These are phyloP conservation scores for Todiramphus chloris DNA, from an alignment of 2,113 vertebrate species.

Conservation along the genomic window DNA sequence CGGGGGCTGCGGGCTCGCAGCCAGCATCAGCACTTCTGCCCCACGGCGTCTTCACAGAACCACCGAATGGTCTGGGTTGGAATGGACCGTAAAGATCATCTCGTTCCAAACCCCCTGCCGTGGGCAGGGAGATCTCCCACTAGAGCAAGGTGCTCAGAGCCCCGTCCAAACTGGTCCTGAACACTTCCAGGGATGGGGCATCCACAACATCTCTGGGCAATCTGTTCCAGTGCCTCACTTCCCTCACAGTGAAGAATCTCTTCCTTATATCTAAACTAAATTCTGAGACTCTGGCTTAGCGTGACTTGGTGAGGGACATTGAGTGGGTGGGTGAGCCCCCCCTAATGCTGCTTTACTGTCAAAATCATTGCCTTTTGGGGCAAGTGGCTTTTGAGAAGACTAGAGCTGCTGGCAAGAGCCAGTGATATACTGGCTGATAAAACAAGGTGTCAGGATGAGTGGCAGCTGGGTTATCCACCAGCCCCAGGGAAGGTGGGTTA, in stretches of 20 bases:
- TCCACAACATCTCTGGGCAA: background rate
- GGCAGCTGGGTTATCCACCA: background rate
- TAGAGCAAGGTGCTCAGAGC: background rate
- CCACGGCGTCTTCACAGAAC: background rate
- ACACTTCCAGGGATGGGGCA: background rate
- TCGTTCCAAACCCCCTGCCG: background rate
- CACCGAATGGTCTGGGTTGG: background rate
- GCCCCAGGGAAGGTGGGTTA: background rate
- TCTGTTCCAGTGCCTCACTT: background rate
- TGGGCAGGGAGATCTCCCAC: background rate
- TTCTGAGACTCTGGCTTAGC: background rate
- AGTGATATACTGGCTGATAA: rapidly evolving
- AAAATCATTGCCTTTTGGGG: background rate
- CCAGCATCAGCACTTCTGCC: too few species aligned
- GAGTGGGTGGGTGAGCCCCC: background rate
- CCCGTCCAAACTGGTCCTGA: background rate
- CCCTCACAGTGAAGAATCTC: background rate
- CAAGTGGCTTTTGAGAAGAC: background rate
- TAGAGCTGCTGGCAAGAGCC: background rate
- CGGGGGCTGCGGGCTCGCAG: too few species aligned
- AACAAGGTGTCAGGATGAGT: background rate
- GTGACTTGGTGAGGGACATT: rapidly evolving
- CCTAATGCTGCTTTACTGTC: background rate
- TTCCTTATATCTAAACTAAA: background rate
- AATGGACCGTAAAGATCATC: background rate